These are phyloP conservation scores for Ellobius talpinus DNA, from an alignment of 2,113 vertebrate species.

Conservation along the genomic window DNA sequence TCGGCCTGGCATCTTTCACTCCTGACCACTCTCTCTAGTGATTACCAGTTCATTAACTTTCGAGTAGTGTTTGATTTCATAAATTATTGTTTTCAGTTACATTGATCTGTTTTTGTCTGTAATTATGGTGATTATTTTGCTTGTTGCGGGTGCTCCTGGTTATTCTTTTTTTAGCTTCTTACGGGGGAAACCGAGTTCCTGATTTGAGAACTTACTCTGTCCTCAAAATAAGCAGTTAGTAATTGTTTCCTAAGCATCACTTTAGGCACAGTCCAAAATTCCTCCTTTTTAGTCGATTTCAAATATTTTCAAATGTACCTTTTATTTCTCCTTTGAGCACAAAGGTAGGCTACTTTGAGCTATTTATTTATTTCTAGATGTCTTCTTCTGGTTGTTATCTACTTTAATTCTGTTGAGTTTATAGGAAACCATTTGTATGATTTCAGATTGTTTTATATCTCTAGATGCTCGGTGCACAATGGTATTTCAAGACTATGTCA, in stretches of 20 bases:
- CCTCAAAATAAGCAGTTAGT: neutral
- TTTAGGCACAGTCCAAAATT: neutral
- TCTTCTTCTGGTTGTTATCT: conserved; percentile 21
- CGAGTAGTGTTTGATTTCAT: neutral
- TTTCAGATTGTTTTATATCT: conserved; percentile 12
- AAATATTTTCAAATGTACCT: conserved; percentile 14
- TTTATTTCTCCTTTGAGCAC: conserved; percentile 41
- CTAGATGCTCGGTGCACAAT: neutral
- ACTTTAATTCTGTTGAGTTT: conserved; percentile 22
- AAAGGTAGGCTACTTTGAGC: neutral
- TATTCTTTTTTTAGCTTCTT: conserved; percentile 18
- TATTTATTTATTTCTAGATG: conserved; percentile 1
- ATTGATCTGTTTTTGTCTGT: neutral
- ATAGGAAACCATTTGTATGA: neutral
- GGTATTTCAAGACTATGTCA: neutral
- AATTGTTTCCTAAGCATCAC: neutral
- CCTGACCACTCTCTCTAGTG: neutral
- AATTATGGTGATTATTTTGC: neutral
- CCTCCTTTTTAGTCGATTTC: neutral
- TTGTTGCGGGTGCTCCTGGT: neutral
- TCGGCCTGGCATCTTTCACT: neutral
- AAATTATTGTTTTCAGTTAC: neutral
- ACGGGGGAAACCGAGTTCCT: neutral
- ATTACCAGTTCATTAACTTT: neutral
- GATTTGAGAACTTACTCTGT: neutral